Conservation (phyloP, 2,113 vertebrate species). For the Edolisoma coerulescens region DNA sequence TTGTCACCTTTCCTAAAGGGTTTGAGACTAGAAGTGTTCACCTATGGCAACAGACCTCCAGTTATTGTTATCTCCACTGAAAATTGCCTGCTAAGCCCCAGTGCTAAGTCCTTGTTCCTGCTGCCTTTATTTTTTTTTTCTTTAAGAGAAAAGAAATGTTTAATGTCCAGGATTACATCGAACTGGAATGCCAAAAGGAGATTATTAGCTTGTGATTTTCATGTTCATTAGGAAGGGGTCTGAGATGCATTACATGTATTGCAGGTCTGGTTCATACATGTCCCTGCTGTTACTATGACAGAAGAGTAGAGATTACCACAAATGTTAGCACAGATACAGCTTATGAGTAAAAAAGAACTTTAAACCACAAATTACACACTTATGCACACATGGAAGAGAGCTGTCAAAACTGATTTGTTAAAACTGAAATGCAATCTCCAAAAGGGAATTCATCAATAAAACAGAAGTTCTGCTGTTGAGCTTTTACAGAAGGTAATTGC, state of each 20-base stretch:
- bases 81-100: background rate
- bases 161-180: background rate
- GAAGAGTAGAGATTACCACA: background rate
- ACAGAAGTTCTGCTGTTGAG: background rate
- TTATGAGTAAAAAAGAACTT: background rate
- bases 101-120: background rate
- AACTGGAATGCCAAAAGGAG: background rate
- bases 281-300: background rate
- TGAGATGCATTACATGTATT: background rate
- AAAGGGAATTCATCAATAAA: background rate
- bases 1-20: background rate
- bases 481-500: background rate
- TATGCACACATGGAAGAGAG: background rate
- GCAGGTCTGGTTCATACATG: background rate
- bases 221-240: background rate
- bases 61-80: background rate
- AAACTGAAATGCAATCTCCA: background rate
- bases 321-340: background rate
- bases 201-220: background rate
- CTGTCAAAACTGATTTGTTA: background rate
- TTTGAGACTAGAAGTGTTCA: background rate
- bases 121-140: background rate
- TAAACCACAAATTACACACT: background rate
- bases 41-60: background rate
- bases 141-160: background rate